Evolutionary conservation across 1,140 invertebrate genomes (phyloP).

Genomic region (Hermatobates lingyangjiaoensis): DNA sequence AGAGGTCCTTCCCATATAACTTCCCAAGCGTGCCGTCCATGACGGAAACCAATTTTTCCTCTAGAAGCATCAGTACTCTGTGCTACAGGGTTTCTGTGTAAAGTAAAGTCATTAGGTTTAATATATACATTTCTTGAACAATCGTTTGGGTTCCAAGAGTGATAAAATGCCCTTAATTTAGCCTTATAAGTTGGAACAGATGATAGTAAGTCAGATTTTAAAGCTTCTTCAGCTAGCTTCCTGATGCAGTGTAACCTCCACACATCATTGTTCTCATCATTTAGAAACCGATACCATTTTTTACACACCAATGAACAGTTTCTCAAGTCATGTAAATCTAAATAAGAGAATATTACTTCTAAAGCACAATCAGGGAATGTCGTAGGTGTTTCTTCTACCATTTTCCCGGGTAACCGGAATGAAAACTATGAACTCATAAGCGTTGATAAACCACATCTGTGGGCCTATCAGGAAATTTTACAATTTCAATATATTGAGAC

Average conservation of each 20-base stretch:
- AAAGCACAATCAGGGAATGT: constrained; percentile 56
- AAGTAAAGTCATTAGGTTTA: constrained; percentile 90
- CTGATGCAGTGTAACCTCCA: constrained; percentile 81
- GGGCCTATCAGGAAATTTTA: too few species aligned
- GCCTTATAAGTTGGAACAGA: constrained; percentile 81
- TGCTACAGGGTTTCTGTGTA: constrained; percentile 92
- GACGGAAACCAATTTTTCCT: constrained; percentile 82
- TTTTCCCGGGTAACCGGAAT: constrained; percentile 22
- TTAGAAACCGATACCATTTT: constrained; percentile 76
- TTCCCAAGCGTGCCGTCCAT: constrained; percentile 93
- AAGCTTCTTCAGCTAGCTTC: constrained; percentile 72
- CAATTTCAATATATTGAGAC: too few species aligned
- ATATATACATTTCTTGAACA: constrained; percentile 94
- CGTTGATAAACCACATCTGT: too few species aligned
- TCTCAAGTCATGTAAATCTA: constrained; percentile 65
- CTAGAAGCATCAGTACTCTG: constrained; percentile 94
- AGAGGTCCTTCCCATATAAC: constrained; percentile 97
- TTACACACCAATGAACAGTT: constrained; percentile 86
- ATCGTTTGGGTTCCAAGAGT: constrained; percentile 94
- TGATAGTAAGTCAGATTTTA: constrained; percentile 80
- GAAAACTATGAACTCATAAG: too few species aligned
- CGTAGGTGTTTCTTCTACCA: constrained; percentile 21
- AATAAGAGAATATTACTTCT: constrained; percentile 85
- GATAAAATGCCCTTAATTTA: constrained; percentile 82
- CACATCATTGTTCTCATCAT: constrained; percentile 86